phyloP scores from a whole-genome alignment of 35 echinoderm and acorn worm genomes.

The Diadema setosum region DNA sequence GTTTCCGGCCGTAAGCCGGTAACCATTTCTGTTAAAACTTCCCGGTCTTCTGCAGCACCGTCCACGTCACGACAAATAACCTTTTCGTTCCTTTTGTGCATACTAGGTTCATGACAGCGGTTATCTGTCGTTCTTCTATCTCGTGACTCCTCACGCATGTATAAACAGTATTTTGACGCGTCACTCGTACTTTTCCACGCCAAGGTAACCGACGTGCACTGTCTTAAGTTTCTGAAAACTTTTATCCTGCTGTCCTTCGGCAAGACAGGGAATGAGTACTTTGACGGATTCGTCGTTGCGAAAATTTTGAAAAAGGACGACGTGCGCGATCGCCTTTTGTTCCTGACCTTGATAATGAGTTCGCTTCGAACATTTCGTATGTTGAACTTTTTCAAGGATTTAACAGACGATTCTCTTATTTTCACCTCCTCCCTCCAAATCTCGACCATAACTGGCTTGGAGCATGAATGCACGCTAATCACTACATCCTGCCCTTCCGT shows the following conservation, averaged over 20 bases:
- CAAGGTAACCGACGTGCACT: slow-evolving; percentile 87
- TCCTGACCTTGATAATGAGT: slow-evolving; percentile 66
- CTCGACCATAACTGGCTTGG: slow-evolving; percentile 51
- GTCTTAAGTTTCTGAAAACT: slow-evolving; percentile 82
- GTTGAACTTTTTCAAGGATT: slow-evolving; percentile 69
- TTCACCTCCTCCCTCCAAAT: slow-evolving; percentile 62
- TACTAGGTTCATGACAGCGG: slow-evolving; percentile 84
- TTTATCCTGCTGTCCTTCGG: slow-evolving; percentile 78
- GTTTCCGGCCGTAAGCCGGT: slow-evolving; percentile 65
- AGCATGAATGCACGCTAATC: slow-evolving; percentile 80
- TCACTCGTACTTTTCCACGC: slow-evolving; percentile 93
- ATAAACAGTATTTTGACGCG: slow-evolving; percentile 91
- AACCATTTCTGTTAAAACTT: slow-evolving; percentile 72
- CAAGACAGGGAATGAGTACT: slow-evolving; percentile 85
- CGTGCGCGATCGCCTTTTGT: slow-evolving; percentile 28
- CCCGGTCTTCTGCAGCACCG: slow-evolving; percentile 44
- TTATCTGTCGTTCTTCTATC: slow-evolving; percentile 23
- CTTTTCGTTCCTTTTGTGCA: slow-evolving; percentile 94
- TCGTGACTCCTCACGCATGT: slow-evolving; percentile 71
- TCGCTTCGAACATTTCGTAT: slow-evolving; percentile 62
- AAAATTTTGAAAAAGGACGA: slow-evolving; percentile 82
- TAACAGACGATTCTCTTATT: slow-evolving; percentile 46
- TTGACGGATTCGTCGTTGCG: slow-evolving; percentile 79
- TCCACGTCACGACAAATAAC: slow-evolving; percentile 68
- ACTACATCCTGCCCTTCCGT: slow-evolving; percentile 36